Evolutionary conservation across 2,888 invertebrate genomes (phyloP).

Genomic region (Danaus chrysippus): DNA sequence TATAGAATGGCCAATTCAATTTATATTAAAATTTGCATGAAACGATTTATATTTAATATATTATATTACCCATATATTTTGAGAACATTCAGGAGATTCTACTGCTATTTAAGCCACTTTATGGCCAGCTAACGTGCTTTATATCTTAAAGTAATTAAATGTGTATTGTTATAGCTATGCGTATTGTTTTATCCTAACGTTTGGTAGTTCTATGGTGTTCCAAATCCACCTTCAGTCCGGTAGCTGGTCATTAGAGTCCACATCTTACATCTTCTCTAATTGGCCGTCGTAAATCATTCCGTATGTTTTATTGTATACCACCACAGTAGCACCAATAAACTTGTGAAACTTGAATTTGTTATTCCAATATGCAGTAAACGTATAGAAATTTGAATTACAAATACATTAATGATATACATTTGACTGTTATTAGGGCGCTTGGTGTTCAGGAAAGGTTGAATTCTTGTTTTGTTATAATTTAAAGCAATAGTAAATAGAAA

Average conservation of each 20-base stretch:
- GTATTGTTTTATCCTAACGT: not conserved
- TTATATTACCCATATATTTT: no score
- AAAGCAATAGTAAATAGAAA: no score
- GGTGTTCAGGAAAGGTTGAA: not conserved
- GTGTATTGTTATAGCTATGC: no score
- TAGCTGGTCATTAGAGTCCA: slow-evolving; percentile 69
- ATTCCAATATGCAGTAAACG: slow-evolving; percentile 42
- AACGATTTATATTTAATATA: no score
- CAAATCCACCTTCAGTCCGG: slow-evolving; percentile 38
- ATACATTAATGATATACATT: not conserved
- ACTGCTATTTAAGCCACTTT: no score
- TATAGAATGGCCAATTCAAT: slow-evolving; percentile 15
- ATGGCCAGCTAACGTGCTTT: no score
- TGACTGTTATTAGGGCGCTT: not conserved
- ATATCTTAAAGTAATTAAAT: no score
- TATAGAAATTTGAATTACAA: slow-evolving; percentile 20
- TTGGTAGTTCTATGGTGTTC: slow-evolving; percentile 28
- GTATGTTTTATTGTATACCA: slow-evolving; percentile 54
- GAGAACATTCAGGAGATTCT: no score
- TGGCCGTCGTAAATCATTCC: slow-evolving; percentile 68
- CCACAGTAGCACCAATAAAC: slow-evolving; percentile 70
- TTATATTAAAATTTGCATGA: not conserved
- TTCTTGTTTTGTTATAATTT: not conserved
- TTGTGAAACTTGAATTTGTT: slow-evolving; percentile 63
- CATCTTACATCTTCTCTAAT: slow-evolving; percentile 70